Evolutionary conservation across 2,888 invertebrate genomes (phyloP).

Genomic region (Andrena trimmerana): DNA sequence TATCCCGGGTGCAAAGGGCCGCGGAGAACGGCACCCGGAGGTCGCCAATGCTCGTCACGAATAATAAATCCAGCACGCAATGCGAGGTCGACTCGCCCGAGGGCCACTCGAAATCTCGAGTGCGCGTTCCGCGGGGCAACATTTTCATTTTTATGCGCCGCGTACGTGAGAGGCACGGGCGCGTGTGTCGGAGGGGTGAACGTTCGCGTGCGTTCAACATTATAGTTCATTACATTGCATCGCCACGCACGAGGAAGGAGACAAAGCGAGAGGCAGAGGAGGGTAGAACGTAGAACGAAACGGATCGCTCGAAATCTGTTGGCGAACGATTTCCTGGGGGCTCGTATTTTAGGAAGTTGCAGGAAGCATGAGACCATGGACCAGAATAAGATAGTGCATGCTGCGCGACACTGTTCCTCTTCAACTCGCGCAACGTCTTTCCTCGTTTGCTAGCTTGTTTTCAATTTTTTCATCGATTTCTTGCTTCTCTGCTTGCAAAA

Average conservation of each 20-base stretch:
- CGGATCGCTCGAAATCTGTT: slow-evolving; percentile 69
- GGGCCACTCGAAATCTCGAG: slow-evolving; percentile 61
- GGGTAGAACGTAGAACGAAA: slow-evolving; percentile 60
- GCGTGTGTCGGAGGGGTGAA: background rate
- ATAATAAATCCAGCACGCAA: slow-evolving; percentile 55
- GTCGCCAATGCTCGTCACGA: slow-evolving; percentile 40
- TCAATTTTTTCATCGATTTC: background rate
- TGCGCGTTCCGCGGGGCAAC: slow-evolving; percentile 54
- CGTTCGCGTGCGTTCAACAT: slow-evolving; percentile 41
- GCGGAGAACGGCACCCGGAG: slow-evolving; percentile 12
- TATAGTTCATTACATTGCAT: slow-evolving; percentile 68
- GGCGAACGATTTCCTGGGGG: slow-evolving; percentile 77
- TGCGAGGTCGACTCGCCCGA: slow-evolving; percentile 26
- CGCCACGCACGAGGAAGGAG: slow-evolving; percentile 48
- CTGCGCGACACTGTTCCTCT: slow-evolving; percentile 70
- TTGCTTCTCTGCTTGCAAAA: background rate
- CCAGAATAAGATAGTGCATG: slow-evolving; percentile 75
- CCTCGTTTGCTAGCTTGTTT: slow-evolving; percentile 43
- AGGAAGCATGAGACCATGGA: slow-evolving; percentile 78
- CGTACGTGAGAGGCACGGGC: slow-evolving; percentile 8
- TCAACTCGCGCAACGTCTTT: slow-evolving; percentile 53
- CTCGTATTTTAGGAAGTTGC: slow-evolving; percentile 81
- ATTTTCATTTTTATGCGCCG: slow-evolving; percentile 60
- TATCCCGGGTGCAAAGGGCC: slow-evolving; percentile 5
- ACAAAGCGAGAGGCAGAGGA: slow-evolving; percentile 55